A percentile compares a stretch with the other conserved stretches of the same genome.
phyloP scores from a whole-genome alignment of 2,888 invertebrate species.

The Rhagium mordax region DNA sequence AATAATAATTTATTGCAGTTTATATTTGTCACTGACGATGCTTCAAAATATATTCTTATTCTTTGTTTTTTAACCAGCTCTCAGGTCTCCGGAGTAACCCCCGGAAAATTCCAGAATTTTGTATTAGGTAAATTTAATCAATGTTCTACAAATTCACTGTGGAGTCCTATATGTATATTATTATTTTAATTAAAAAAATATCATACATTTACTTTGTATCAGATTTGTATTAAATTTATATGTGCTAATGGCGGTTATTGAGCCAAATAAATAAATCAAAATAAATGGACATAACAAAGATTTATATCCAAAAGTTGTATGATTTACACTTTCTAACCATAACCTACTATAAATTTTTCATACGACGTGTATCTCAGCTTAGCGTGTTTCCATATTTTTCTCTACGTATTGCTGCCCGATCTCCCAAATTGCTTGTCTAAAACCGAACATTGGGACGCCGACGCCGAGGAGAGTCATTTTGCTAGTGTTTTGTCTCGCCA shows the following conservation, averaged over 20 bases:
- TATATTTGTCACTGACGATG: too few relatives aligned
- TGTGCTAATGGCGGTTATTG: neutral
- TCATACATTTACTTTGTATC: neutral
- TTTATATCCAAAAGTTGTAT: constrained; percentile 17
- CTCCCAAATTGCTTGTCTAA: constrained; percentile 9
- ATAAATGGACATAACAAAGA: constrained; percentile 25
- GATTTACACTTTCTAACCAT: constrained; percentile 26
- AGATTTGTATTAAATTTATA: neutral
- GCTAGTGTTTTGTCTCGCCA: neutral
- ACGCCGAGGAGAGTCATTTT: neutral
- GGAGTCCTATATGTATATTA: too few relatives aligned
- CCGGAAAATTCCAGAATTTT: too few relatives aligned
- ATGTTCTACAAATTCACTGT: too few relatives aligned
- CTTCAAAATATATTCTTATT: too few relatives aligned
- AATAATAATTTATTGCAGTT: too few relatives aligned
- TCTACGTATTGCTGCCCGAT: neutral
- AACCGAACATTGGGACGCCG: neutral
- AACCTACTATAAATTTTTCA: constrained; percentile 28
- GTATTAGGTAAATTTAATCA: too few relatives aligned
- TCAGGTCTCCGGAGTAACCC: too few relatives aligned
- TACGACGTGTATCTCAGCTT: neutral
- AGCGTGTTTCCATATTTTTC: neutral
- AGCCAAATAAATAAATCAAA: constrained; percentile 21
- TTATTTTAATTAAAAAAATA: too few relatives aligned
- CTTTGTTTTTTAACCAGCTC: too few relatives aligned